Evolutionary conservation across 2,888 invertebrate species (phyloP), one percentile per base, ranked within the genome.

Genomic region (Leptopilina syphax): DNA sequence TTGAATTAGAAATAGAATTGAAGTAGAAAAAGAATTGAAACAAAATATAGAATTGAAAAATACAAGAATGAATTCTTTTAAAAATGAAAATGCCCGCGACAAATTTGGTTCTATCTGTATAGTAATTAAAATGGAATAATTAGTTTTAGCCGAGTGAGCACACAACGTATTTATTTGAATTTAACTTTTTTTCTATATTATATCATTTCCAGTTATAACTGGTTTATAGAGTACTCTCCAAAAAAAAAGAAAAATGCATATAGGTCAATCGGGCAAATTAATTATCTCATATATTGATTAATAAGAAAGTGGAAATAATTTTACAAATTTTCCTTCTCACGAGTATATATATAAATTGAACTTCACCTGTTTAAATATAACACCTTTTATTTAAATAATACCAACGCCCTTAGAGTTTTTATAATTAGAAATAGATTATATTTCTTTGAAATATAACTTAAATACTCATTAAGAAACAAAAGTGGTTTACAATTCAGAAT

Each of bases 21-120:
- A 47, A 47, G 5, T 5, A 47, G 9, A 47, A 47, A 47, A 47
- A 47, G 47, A 47, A 47, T 60, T n/a, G 81, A 81, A 81, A 81
- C 77, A 76, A 73, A 76, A 66, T 18, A 57, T n/a, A 34, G 34
- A 34, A 34, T 70, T 77, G 76, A 73, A 10, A 10, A 50, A 10
- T 10, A 77, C 57, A 66, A 27, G 27, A 81, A 81, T 77, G 70
- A 34, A 34, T 34, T 34, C 34, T 34, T 34, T 34, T 34, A 34
- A 34, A 34, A 34, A 34, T 3, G 34, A 34, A 34, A 34, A 34
- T 34, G 3, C 34, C 3, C 34, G 1, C 34, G 34, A 76, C 27
- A 77, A 77, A 9, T 8, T 63, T 63, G 12, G 4, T 18, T 18
- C 24, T 63, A 63, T 63, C 63, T 18, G 34, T 34, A 34, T 34